Conservation (phyloP, 1,140 invertebrate genomes). For the Panagrolaimus sp. region DNA sequence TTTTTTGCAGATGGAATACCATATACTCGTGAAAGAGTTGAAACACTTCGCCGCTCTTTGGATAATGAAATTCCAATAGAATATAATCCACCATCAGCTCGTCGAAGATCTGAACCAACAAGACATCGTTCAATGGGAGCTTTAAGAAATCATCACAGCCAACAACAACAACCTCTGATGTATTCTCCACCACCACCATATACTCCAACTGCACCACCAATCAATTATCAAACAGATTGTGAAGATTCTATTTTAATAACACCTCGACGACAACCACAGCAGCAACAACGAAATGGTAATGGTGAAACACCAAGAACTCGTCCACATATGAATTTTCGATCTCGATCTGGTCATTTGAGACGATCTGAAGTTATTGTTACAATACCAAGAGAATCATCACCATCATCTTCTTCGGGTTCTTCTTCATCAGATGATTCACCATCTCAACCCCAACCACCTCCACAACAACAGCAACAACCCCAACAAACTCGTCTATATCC, state of each 20-base stretch:
- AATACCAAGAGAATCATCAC: background rate
- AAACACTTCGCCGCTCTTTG: conserved; percentile 37
- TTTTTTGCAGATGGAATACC: conserved; percentile 25
- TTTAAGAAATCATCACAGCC: background rate
- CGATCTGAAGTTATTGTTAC: background rate
- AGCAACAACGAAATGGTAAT: too few relatives aligned
- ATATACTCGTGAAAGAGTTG: conserved; percentile 32
- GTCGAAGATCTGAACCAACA: background rate
- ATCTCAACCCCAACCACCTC: too few relatives aligned
- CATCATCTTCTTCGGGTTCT: background rate
- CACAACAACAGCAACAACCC: too few relatives aligned
- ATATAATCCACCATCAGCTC: background rate
- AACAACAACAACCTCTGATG: background rate
- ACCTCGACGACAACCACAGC: background rate
- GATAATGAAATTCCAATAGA: conserved; percentile 5
- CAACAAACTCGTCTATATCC: background rate
- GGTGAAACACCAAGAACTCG: background rate
- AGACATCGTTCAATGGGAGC: background rate
- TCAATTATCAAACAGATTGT: background rate
- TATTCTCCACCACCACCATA: background rate
- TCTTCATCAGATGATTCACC: too few relatives aligned
- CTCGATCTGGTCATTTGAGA: background rate
- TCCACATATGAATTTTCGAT: background rate
- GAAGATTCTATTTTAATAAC: background rate
- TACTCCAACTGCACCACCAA: background rate